Evolutionary conservation across 1,140 invertebrate genomes (phyloP).

Genomic region (Eumaeus atala): DNA sequence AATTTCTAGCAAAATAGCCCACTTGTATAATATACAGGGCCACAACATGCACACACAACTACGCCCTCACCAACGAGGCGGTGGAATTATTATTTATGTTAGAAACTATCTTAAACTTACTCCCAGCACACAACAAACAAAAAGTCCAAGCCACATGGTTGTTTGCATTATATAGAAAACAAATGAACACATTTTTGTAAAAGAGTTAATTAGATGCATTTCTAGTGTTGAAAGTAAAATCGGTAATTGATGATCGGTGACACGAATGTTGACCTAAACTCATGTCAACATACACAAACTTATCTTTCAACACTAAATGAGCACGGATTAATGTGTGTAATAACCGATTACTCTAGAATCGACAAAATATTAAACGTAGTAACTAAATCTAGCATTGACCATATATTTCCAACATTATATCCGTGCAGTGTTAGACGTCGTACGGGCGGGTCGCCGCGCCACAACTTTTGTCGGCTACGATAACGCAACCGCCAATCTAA

Average conservation of each 20-base stretch:
- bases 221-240: slow-evolving; percentile 17
- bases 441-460: slow-evolving; percentile 32
- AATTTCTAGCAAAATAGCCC: slow-evolving; percentile 22
- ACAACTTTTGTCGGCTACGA: slow-evolving; percentile 25
- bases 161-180: slow-evolving; percentile 31
- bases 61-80: slow-evolving; percentile 24
- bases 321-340: slow-evolving; percentile 33
- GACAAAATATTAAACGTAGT: slow-evolving; percentile 25
- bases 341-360: slow-evolving; percentile 37
- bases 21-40: slow-evolving; percentile 29
- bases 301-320: slow-evolving; percentile 31
- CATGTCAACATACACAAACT: slow-evolving; percentile 20
- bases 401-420: slow-evolving; percentile 30
- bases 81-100: slow-evolving; percentile 33
- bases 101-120: slow-evolving; percentile 22
- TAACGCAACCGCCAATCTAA: background rate
- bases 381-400: slow-evolving; percentile 36
- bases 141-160: slow-evolving; percentile 11
- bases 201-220: slow-evolving; percentile 26
- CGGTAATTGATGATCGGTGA: slow-evolving; percentile 29
- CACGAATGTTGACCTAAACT: slow-evolving; percentile 35
- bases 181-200: slow-evolving; percentile 29
- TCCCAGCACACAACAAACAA: slow-evolving; percentile 21
- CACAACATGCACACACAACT: slow-evolving; percentile 32
- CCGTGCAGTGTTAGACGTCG: slow-evolving; percentile 33